Evolutionary conservation across 2,797 vertebrate genomes (phyloP).

Genomic region (Artibeus lituratus): DNA sequence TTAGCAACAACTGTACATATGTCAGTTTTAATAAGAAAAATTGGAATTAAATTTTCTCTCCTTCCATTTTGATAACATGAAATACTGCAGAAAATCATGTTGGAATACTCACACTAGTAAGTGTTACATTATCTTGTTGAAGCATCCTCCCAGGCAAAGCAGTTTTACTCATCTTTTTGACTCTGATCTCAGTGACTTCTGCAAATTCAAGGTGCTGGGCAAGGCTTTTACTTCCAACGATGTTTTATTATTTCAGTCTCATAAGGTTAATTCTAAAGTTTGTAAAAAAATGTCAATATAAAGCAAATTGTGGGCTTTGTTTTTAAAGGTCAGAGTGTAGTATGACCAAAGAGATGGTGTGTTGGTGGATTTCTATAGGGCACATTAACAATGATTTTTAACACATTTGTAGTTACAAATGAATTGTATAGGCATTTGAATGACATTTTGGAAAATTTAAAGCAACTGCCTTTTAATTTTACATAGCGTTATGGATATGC

Average conservation of each 20-base stretch:
- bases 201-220: neutral
- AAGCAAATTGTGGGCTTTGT: neutral
- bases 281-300: slow-evolving; percentile 33
- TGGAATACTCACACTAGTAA: neutral
- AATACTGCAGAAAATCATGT: neutral
- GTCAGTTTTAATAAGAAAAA: neutral
- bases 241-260: neutral
- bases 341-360: neutral
- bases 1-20: neutral
- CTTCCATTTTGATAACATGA: slow-evolving; percentile 8
- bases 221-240: neutral
- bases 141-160: neutral
- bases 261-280: neutral
- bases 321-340: slow-evolving; percentile 37
- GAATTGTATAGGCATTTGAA: slow-evolving; percentile 21
- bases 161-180: neutral
- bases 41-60: neutral
- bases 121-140: neutral
- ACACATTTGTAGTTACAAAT: slow-evolving; percentile 1
- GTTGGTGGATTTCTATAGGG: neutral
- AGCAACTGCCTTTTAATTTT: slow-evolving; percentile 56
- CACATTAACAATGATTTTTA: slow-evolving; percentile 3
- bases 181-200: neutral
- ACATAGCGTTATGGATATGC: slow-evolving; percentile 48
- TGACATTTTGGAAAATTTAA: slow-evolving; percentile 50